A percentile compares a stretch with the other conserved stretches of the same genome.
These are phyloP conservation scores for Asarcornis scutulata DNA, from an alignment of 2,113 vertebrate genomes.

Conservation along the genomic window DNA sequence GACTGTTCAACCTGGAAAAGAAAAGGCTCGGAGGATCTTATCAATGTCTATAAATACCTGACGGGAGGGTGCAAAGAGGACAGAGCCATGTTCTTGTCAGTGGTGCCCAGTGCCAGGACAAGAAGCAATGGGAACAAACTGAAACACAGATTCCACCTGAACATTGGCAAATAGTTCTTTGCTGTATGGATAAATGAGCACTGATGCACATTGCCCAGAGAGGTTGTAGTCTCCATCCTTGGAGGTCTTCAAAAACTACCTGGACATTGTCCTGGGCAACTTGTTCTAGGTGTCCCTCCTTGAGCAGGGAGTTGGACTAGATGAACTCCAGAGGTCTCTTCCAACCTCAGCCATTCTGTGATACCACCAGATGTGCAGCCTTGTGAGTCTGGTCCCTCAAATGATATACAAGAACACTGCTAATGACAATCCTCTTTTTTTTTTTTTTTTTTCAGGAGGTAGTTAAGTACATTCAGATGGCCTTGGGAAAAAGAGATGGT, in stretches of 20 bases:
- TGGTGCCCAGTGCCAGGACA: not conserved
- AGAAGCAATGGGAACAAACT: not conserved
- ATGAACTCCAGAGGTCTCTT: not conserved
- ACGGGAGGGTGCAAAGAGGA: too few relatives aligned
- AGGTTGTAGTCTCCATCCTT: not conserved
- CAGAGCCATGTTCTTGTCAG: not conserved
- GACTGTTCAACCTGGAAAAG: not conserved
- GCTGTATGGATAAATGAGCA: accelerated
- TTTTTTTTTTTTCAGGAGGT: not conserved
- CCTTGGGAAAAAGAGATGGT: not conserved
- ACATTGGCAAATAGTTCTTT: not conserved
- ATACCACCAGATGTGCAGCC: not conserved
- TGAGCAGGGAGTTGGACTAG: not conserved
- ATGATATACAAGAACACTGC: not conserved
- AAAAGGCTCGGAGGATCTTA: not conserved
- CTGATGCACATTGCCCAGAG: not conserved
- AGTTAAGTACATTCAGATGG: not conserved
- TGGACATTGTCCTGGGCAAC: not conserved
- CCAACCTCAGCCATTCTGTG: not conserved
- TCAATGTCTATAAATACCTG: too few relatives aligned
- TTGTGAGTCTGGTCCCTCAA: not conserved
- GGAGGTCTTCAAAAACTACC: too few relatives aligned
- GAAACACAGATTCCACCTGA: not conserved
- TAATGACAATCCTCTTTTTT: not conserved
- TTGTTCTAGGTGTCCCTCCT: not conserved